A percentile compares a stretch with the other conserved stretches of the same genome.
Evolutionary conservation across 2,113 vertebrate genomes (phyloP).

Genomic region (Salvelinus alpinus): DNA sequence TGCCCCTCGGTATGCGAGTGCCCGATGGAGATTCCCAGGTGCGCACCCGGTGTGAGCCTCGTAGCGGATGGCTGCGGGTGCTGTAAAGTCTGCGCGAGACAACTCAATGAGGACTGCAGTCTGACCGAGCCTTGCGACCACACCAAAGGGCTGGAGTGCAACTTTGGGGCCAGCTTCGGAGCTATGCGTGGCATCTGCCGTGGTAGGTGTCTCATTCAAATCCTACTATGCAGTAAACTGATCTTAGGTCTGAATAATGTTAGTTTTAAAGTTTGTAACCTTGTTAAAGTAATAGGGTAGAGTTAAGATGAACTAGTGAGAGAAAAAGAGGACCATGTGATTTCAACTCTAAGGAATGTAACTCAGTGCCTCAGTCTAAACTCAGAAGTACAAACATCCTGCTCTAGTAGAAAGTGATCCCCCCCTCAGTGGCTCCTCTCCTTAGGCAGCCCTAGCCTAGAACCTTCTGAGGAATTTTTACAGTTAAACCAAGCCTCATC

Average conservation of each 20-base stretch:
- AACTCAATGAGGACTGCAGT: slow-evolving; percentile 98
- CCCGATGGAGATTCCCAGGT: slow-evolving; percentile 82
- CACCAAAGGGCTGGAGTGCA: slow-evolving; percentile 97
- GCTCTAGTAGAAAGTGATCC: slow-evolving; percentile 80
- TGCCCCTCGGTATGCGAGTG: slow-evolving; percentile 85
- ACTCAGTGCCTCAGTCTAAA: slow-evolving; percentile 80
- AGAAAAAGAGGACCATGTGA: slow-evolving; percentile 79
- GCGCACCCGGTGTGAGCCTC: slow-evolving; percentile 90
- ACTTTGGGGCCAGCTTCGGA: slow-evolving; percentile 91
- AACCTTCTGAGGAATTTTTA: slow-evolving; percentile 57
- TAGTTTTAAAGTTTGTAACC: too few species aligned
- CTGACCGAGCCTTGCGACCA: slow-evolving; percentile 91
- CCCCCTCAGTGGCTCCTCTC: slow-evolving; percentile 46
- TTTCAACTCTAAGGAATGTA: slow-evolving; percentile 88
- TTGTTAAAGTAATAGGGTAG: slow-evolving; percentile 9
- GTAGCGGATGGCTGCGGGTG: slow-evolving; percentile 89
- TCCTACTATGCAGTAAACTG: neutral
- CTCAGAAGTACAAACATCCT: slow-evolving; percentile 76
- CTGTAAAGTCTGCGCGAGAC: slow-evolving; percentile 93
- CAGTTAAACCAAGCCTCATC: slow-evolving; percentile 54
- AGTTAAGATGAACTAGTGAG: slow-evolving; percentile 5
- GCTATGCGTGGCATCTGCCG: slow-evolving; percentile 95
- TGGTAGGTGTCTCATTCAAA: slow-evolving; percentile 78
- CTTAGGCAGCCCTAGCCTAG: slow-evolving; percentile 73
- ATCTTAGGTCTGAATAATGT: too few species aligned